These are phyloP conservation scores for Haliclystus octoradiatus DNA, from an alignment of 30 jellyfish, hydroid and myxozoan genomes.

Conservation along the genomic window DNA sequence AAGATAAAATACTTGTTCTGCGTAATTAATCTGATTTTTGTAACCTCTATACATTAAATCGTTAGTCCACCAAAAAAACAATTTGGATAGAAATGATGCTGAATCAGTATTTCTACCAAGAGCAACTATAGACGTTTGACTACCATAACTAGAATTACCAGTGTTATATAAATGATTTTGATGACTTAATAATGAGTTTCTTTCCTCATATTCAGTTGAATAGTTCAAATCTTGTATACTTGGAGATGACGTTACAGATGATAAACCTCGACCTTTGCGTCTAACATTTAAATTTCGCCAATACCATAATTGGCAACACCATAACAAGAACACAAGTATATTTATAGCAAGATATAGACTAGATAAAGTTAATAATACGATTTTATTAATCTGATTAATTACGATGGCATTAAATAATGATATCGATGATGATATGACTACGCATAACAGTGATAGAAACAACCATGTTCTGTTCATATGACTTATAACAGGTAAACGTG, in stretches of 20 bases:
- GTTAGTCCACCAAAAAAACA: conserved; percentile 71
- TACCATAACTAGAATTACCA: conserved; percentile 27
- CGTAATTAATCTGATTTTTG: conserved; percentile 20
- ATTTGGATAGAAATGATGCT: conserved; percentile 40
- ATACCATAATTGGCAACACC: not conserved
- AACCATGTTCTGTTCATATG: conserved; percentile 1
- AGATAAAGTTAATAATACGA: not conserved
- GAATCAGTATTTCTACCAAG: conserved; percentile 78
- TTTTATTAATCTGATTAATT: not conserved
- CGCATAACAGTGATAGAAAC: conserved; percentile 1
- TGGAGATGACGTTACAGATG: conserved; percentile 4
- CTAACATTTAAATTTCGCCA: not conserved
- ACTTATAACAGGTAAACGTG: not conserved
- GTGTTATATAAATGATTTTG: too few relatives aligned
- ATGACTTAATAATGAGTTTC: not conserved
- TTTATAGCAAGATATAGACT: not conserved
- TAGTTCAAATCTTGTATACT: not conserved
- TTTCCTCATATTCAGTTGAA: not conserved
- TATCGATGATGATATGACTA: conserved; percentile 34
- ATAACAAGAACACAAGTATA: not conserved
- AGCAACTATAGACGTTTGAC: conserved; percentile 18
- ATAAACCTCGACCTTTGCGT: not conserved
- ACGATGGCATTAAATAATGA: conserved; percentile 22
- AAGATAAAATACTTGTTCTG: conserved; percentile 54
- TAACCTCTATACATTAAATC: conserved; percentile 62